Evolutionary conservation across 2,797 vertebrate genomes (phyloP), one percentile per base, ranked within the genome.

Genomic region (Lithobates sylvaticus): DNA sequence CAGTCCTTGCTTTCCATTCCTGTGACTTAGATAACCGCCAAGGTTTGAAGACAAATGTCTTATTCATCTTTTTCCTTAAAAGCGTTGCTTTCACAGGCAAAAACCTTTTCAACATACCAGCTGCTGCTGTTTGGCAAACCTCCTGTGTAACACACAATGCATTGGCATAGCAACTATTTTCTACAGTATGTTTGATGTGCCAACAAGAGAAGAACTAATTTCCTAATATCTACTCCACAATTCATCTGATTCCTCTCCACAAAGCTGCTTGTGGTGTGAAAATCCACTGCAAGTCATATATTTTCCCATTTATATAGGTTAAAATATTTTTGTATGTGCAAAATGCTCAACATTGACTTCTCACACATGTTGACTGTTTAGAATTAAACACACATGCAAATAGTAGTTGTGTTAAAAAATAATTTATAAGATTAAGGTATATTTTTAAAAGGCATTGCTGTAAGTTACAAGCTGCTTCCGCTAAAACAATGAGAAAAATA

Each of bases 121-220:
- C 79, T 81, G 79, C 69, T 81, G 79, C 70, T 81, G 61, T 61
- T 81, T 81, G 79, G 69, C 69, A 81, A 72, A 72, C 27, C 47
- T 67, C 81, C 81, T 47, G 54, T 73, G 15, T 44, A 65, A 81
- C 61, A 44, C 71, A 75, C 81, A 83, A 75, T 83, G 71, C 36
- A 65, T 16, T 67, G 16, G 39, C 34, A 61, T 83, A 83, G 58
- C 54, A 54, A 82, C 70, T 74, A 64, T 61, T 65, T 44, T 36
- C 39, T 73, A 44, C 50, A 58, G 54, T 70, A 82, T 12, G 50
- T 58, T 64, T 61, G n/a, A 75, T 74, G 81, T 21, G 58, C 54
- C 73, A 44, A 65, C n/a, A 61, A 61, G 54, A 61, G 54, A 54
- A 54, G 50, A 61, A 61, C 21, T 23, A 10, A 61, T 61, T 61